These are phyloP conservation scores for Aleiodes alternator DNA, from an alignment of 2,888 invertebrate species.

Conservation along the genomic window DNA sequence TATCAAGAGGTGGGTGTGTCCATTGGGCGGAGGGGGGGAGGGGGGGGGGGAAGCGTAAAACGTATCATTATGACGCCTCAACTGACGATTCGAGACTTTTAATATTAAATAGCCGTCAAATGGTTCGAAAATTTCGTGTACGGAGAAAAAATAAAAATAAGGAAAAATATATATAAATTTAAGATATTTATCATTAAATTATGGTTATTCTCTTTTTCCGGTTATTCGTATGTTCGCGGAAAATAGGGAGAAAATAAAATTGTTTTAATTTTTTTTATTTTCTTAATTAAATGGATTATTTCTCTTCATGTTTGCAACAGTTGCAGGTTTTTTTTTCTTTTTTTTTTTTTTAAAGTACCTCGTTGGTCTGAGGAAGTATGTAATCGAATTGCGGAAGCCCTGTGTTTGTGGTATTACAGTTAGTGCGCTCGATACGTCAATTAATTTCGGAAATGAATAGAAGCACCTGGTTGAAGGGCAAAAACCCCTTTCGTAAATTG, in stretches of 20 bases:
- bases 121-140: neutral
- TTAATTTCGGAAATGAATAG: slow-evolving; percentile 40
- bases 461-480: slow-evolving; percentile 36
- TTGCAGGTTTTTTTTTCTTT: neutral
- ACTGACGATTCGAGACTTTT: slow-evolving; percentile 19
- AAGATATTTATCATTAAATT: neutral
- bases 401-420: neutral
- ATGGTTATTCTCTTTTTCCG: neutral
- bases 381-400: slow-evolving; percentile 38
- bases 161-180: neutral
- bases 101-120: slow-evolving; percentile 19
- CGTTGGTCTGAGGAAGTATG: neutral
- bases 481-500: slow-evolving; percentile 18
- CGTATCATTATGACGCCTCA: slow-evolving; percentile 33
- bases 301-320: neutral
- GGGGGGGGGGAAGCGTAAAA: slow-evolving; percentile 7
- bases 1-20: slow-evolving; percentile 16
- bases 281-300: too few relatives aligned
- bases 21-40: slow-evolving; percentile 4
- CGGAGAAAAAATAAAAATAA: neutral
- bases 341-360: too few relatives aligned
- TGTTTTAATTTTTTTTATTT: too few relatives aligned
- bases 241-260: too few relatives aligned
- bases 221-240: neutral
- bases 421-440: slow-evolving; percentile 42